These are phyloP conservation scores for Leucosticte australis DNA, from an alignment of 2,113 vertebrate genomes.

Conservation along the genomic window DNA sequence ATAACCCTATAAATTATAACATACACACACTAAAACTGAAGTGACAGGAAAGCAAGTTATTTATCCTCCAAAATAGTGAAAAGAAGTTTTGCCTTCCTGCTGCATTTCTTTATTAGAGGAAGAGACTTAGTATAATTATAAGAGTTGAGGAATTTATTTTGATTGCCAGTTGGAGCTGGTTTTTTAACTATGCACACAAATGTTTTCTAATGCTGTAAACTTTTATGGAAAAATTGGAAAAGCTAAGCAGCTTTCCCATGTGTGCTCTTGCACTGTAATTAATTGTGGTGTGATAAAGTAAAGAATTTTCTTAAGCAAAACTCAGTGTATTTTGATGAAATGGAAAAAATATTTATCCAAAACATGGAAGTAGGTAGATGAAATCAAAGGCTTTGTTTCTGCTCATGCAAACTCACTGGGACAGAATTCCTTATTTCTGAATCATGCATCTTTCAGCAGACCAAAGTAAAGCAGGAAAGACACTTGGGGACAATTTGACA, in stretches of 20 bases:
- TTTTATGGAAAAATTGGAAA: not conserved
- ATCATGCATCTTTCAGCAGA: not conserved
- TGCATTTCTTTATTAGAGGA: not conserved
- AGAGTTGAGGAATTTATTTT: not conserved
- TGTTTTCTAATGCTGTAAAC: not conserved
- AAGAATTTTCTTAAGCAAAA: not conserved
- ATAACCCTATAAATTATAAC: not conserved
- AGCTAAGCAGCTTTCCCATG: not conserved
- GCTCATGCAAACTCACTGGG: not conserved
- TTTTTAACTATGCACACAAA: not conserved
- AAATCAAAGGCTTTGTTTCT: not conserved
- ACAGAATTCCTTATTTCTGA: not conserved
- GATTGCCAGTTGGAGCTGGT: not conserved
- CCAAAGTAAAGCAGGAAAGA: not conserved
- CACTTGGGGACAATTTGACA: not conserved
- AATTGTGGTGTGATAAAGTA: not conserved
- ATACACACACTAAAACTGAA: not conserved
- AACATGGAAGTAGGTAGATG: not conserved
- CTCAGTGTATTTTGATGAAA: not conserved
- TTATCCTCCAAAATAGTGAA: not conserved
- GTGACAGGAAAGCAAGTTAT: not conserved
- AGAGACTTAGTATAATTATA: not conserved
- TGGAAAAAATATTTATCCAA: not conserved
- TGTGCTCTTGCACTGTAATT: not conserved
- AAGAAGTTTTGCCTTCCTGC: not conserved